Conservation (phyloP, 1,140 invertebrate species). For the Trypoxylus dichotomus region DNA sequence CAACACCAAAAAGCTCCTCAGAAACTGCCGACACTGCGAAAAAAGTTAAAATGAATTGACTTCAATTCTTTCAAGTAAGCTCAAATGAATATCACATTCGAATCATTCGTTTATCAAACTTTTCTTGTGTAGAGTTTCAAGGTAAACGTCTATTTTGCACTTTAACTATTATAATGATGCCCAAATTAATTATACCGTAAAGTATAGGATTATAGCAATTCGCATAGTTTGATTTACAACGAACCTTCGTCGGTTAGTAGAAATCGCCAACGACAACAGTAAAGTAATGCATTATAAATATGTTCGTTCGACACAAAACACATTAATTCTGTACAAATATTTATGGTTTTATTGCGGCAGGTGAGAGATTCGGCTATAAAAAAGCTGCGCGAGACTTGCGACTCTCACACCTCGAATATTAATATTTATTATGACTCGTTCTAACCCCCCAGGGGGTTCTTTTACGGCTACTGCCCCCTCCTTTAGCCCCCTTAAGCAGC, state of each 20-base stretch:
- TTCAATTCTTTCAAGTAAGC: no score
- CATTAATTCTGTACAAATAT: constrained; percentile 51
- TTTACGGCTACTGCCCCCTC: constrained; percentile 43
- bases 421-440: constrained; percentile 50
- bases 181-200: constrained; percentile 10
- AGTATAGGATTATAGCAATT: neutral
- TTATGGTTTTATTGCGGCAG: constrained; percentile 51
- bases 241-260: neutral
- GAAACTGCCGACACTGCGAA: no score
- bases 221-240: neutral
- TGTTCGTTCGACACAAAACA: constrained; percentile 37
- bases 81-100: no score
- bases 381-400: constrained; percentile 35
- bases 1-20: no score
- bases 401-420: constrained; percentile 47
- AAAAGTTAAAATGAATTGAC: no score
- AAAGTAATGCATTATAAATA: constrained; percentile 42
- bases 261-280: neutral
- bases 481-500: constrained; percentile 33
- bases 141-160: no score
- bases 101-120: no score
- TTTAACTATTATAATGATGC: neutral
- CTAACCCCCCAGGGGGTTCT: constrained; percentile 39
- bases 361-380: constrained; percentile 43
- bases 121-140: no score